A percentile compares a stretch with the other conserved stretches of the same genome.
Evolutionary conservation across 2,797 vertebrate genomes (phyloP).

Genomic region (Crypturellus tataupa): DNA sequence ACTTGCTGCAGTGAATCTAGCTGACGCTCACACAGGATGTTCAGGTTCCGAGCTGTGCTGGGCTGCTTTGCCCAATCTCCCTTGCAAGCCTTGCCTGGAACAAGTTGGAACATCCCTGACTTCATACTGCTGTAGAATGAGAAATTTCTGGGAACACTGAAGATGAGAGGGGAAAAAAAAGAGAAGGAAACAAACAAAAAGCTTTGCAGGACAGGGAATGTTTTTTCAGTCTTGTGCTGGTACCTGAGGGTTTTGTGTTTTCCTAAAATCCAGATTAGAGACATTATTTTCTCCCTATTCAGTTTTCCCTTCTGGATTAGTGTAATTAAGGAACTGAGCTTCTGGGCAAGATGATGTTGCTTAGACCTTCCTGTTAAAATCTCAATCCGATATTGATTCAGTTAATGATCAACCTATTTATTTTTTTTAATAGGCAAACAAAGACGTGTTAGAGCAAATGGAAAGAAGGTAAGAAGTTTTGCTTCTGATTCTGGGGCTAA

Average conservation of each 20-base stretch:
- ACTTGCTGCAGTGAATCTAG: neutral
- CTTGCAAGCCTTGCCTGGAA: neutral
- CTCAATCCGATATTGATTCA: neutral
- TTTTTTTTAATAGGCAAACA: slow-evolving; percentile 69
- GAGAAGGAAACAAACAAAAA: no score
- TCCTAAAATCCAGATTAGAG: neutral
- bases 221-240: neutral
- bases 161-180: neutral
- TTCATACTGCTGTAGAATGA: neutral
- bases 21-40: neutral
- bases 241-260: neutral
- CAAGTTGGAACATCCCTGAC: neutral
- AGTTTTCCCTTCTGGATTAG: neutral
- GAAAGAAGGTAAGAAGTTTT: slow-evolving; percentile 80
- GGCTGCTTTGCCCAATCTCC: neutral
- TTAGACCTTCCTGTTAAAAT: neutral
- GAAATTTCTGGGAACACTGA: neutral
- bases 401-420: neutral
- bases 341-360: neutral
- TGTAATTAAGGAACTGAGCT: neutral
- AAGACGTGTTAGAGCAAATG: slow-evolving; percentile 83
- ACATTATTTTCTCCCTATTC: accelerated
- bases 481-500: neutral
- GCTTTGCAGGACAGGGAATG: neutral
- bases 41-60: neutral